A percentile compares a stretch with the other conserved stretches of the same genome.
Conservation (phyloP, 2,113 vertebrate species). For the Chionomys nivalis region DNA sequence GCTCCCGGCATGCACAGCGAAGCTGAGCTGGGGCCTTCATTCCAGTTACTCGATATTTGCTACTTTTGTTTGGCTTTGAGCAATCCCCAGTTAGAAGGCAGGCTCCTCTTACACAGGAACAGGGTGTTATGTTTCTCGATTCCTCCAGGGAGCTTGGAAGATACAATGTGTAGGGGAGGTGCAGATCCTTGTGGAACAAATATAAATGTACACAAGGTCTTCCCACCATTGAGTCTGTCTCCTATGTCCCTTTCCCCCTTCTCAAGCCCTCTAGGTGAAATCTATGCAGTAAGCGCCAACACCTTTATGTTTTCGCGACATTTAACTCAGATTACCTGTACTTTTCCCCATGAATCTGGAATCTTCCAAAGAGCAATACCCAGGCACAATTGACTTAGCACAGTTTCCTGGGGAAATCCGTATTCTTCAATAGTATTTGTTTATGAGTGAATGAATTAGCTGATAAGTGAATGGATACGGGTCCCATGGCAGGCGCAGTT, state of each 20-base stretch:
- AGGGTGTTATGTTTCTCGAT: background rate
- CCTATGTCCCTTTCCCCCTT: background rate
- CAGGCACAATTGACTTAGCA: background rate
- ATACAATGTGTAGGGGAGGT: background rate
- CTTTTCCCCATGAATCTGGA: background rate
- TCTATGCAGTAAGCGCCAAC: background rate
- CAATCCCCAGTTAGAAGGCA: background rate
- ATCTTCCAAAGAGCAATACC: background rate
- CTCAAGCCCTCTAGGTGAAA: background rate
- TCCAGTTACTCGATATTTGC: background rate
- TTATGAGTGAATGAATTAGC: background rate
- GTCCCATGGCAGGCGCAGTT: background rate
- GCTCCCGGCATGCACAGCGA: rapidly evolving
- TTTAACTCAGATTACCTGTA: background rate
- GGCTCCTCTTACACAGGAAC: background rate
- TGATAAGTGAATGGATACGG: background rate
- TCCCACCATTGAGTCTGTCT: background rate
- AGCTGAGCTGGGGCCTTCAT: background rate
- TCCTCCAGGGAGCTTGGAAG: no score
- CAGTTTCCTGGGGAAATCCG: no score
- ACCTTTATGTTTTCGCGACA: background rate
- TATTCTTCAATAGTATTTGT: background rate
- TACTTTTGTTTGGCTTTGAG: background rate
- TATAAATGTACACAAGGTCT: background rate
- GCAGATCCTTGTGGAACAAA: background rate